Evolutionary conservation across 2,113 vertebrate genomes (phyloP), one percentile per base, ranked within the genome.

Genomic region (Hepsetus odoe): DNA sequence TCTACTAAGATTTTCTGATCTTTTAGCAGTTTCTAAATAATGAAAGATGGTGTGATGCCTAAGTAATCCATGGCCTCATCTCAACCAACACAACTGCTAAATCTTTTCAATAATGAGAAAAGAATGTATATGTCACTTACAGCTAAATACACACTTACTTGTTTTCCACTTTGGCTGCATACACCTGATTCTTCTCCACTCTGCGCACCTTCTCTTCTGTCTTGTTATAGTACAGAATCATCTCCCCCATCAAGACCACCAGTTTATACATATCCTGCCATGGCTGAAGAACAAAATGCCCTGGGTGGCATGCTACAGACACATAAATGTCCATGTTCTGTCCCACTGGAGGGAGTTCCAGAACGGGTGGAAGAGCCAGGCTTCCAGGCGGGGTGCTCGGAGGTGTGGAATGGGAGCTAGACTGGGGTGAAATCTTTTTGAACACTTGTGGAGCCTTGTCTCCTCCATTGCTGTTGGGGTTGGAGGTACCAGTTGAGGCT

Each of bases 221-320:
- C 77, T 93, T 93, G 35, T 95, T 98, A 85, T 99, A 99, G 86
- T 95, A 94, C 0, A 98, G 90, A 68, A 98, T 95, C 98, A 99
- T 99, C 89, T 99, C 97, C 74, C 96, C 97, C 96, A 98, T 97
- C 24, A 99, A 82, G 61, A 95, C 93, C 46, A 98, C 96, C 84
- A 99, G 89, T 59, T 96, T 96, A 82, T 96, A 97, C 82, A 98
- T 93, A 64, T 98, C 97, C 79, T 97, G 94, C 98, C 96, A 98
- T 2, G 95, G 94, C 89, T 99, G 98, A 80, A 98, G 92, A 77
- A 98, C 94, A 84, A 99, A 99, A 87, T 98, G 95, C 18, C 97
- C 97, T 0, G 98, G 98, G 85, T 99, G 98, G 83, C 98, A 99
- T 26, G 97, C 98, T 84, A 99, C 93, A 0, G 97, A 95, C 18